Conservation (phyloP, 2,888 invertebrate genomes). For the Malacosoma neustria region DNA sequence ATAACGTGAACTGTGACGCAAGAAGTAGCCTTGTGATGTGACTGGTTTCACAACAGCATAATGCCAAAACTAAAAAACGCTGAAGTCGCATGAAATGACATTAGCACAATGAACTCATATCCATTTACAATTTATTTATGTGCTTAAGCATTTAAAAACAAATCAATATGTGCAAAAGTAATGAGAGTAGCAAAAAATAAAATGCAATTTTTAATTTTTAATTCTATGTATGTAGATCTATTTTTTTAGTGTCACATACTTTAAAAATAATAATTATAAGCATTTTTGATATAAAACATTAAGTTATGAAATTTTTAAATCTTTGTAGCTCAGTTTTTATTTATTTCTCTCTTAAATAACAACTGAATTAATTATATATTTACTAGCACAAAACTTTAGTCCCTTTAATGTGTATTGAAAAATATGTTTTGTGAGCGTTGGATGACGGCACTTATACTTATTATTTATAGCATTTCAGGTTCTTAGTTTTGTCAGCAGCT, state of each 20-base stretch:
- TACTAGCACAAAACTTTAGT: no score
- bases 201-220: neutral
- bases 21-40: slow-evolving; percentile 56
- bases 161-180: neutral
- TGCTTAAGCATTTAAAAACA: neutral
- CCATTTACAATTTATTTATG: neutral
- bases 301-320: no score
- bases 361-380: no score
- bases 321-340: no score
- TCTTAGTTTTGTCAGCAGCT: no score
- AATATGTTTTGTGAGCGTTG: no score
- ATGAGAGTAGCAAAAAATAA: neutral
- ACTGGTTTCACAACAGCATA: slow-evolving; percentile 44
- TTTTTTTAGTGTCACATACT: neutral
- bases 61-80: neutral
- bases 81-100: neutral
- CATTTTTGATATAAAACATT: neutral
- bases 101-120: neutral
- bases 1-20: slow-evolving; percentile 61
- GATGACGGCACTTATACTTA: no score
- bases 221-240: neutral
- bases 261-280: neutral
- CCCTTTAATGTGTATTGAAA: no score
- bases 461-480: no score
- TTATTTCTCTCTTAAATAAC: no score